Percentiles rank a stretch among this genome's conserved stretches.
Evolutionary conservation across 2,113 vertebrate species (phyloP).

Genomic region (Indri indri): DNA sequence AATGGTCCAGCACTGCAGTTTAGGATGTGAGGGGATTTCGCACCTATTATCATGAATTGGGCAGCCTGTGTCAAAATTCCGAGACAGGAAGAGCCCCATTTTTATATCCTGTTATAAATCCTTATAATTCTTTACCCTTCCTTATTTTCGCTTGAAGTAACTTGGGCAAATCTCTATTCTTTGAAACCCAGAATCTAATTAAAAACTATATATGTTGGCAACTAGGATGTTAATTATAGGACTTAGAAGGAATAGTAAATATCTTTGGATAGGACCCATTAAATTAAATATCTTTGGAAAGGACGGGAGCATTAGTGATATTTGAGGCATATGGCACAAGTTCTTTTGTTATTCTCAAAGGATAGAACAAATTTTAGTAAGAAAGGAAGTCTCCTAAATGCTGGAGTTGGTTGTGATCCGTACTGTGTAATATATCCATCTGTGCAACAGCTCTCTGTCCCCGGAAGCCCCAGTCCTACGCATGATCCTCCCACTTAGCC

Average conservation of each 20-base stretch:
- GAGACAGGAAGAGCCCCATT: not conserved
- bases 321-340: constrained; percentile 72
- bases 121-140: not conserved
- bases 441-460: constrained; percentile 63
- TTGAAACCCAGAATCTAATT: constrained; percentile 14
- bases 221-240: constrained; percentile 46
- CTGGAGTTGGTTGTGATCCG: constrained; percentile 26
- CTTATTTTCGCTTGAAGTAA: not conserved
- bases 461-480: constrained; percentile 14
- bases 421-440: constrained; percentile 57
- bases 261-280: constrained; percentile 32
- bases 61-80: not conserved
- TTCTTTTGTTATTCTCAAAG: constrained; percentile 73
- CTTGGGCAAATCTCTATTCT: not conserved
- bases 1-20: not conserved
- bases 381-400: constrained; percentile 48
- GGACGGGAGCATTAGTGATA: constrained; percentile 48
- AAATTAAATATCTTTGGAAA: constrained; percentile 32
- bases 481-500: constrained; percentile 47
- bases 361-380: constrained; percentile 47
- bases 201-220: not conserved
- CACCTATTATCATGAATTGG: not conserved
- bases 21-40: not conserved
- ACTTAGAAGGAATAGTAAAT: not conserved
- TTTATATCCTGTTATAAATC: not conserved